Percentiles rank a stretch among this genome's conserved stretches.
Evolutionary conservation across 2,797 vertebrate species (phyloP).

Genomic region (Typhlichthys eigenmanni): DNA sequence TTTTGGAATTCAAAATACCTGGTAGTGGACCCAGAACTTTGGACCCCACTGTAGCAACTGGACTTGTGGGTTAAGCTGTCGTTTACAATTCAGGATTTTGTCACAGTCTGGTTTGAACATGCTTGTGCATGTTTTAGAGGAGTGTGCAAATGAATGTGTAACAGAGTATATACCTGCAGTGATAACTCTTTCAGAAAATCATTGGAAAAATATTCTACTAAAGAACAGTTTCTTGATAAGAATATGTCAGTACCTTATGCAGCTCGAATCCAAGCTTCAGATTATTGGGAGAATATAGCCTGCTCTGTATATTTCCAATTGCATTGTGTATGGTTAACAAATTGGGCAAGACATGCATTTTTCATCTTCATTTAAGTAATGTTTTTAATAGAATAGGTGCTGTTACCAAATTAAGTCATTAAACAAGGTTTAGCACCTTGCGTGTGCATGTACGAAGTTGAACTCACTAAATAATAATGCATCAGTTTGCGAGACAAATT

Average conservation of each 20-base stretch:
- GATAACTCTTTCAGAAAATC: conserved; percentile 13
- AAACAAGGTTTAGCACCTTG: background rate
- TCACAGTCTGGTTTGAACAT: background rate
- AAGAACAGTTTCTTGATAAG: conserved; percentile 9
- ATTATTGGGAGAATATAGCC: conserved; percentile 12
- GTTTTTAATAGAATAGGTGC: conserved; percentile 12
- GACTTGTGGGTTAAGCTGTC: conserved; percentile 4
- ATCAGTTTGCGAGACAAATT: conserved; percentile 12
- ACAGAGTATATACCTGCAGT: background rate
- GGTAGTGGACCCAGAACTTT: too few relatives aligned
- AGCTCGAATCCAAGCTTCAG: conserved; percentile 14
- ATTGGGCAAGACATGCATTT: conserved; percentile 15
- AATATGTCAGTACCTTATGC: conserved; percentile 13
- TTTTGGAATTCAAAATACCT: too few relatives aligned
- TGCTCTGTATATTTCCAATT: conserved; percentile 19
- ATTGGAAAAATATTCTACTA: conserved; percentile 21
- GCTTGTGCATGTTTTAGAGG: conserved; percentile 2
- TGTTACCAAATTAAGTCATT: conserved; percentile 1
- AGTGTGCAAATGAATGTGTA: conserved; percentile 6
- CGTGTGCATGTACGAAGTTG: conserved; percentile 9
- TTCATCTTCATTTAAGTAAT: conserved; percentile 1
- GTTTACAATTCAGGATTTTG: conserved; percentile 1
- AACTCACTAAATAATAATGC: background rate
- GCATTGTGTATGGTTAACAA: conserved; percentile 9
- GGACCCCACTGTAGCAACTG: background rate